Conservation (phyloP, 2,113 vertebrate genomes). For the Puffinus mauretanicus region DNA sequence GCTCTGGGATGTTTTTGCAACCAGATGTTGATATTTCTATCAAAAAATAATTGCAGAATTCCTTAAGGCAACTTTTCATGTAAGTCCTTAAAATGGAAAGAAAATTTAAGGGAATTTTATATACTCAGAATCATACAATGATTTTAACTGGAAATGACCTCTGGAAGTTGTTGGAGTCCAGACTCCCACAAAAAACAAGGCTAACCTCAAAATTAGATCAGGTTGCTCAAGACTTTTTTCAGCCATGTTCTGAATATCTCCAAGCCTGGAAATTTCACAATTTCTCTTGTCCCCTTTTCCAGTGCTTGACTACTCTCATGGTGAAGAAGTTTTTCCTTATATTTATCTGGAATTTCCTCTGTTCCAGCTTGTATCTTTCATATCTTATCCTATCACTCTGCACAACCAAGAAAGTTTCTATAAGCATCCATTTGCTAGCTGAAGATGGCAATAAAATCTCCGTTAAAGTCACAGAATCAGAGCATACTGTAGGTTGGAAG, state of each 20-base stretch:
- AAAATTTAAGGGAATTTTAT: not conserved
- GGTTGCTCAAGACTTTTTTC: not conserved
- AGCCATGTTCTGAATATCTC: not conserved
- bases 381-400: not conserved
- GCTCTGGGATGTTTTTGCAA: not conserved
- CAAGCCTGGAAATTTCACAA: not conserved
- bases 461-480: not conserved
- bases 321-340: not conserved
- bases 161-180: not conserved
- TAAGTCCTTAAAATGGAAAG: not conserved
- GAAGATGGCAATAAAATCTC: not conserved
- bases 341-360: not conserved
- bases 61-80: not conserved
- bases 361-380: not conserved
- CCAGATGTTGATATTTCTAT: not conserved
- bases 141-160: not conserved
- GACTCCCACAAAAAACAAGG: not conserved
- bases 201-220: not conserved
- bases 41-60: not conserved
- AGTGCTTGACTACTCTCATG: not conserved
- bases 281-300: not conserved
- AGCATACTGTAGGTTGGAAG: not conserved
- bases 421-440: not conserved
- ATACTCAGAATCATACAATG: not conserved
- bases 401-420: not conserved